Base-by-base conservation (phyloP, 2,888 invertebrate genomes). In the Ctenicera cuprea region DNA sequence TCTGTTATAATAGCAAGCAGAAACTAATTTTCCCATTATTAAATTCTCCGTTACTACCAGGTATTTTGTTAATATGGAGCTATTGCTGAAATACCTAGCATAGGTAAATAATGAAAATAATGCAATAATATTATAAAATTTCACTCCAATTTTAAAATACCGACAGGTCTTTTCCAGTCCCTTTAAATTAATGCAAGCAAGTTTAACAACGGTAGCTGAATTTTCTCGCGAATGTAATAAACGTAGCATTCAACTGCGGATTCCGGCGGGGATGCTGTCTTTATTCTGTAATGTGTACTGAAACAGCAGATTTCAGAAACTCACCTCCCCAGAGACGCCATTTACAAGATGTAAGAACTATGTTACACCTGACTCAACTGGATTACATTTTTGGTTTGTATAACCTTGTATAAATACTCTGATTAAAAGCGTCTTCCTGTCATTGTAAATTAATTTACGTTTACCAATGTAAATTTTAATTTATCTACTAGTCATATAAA, bases 241-340 rank as follows among this genome's bases (percentile, higher is more conserved):
- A 33, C 70, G 26, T 63, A 41, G 63, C 63, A 63, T 70, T 70
- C 54, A 63, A 59, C 50, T 30, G 63, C 41, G 33, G 63, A 63
- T 70, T 70, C 70, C 70, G 70, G 63, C 41, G 43, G 41, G 37
- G 48, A 62, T 43, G 63, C 43, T 16, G 62, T 70, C 63, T 70
- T 70, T 70, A 70, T 70, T 26, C 62, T 52, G 52, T 63, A 70
- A 70, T 70, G 63, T 63, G 70, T 63, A 62, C 70, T 70, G 70
- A 70, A 63, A 70, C 70, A 70, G 70, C 63, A 63, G 70, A 70
- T 70, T 70, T 70, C 52, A 70, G 70, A 63, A 70, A 52, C 63
- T 62, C 62, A 30, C 63, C 38, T 70, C 70, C 70, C 63, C 3
- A n/a, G 70, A 63, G 70, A 54, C 43, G 33, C 16, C 70, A 54